Evolutionary conservation across 2,113 vertebrate genomes (phyloP).

Genomic region (Microcebus jonahi): DNA sequence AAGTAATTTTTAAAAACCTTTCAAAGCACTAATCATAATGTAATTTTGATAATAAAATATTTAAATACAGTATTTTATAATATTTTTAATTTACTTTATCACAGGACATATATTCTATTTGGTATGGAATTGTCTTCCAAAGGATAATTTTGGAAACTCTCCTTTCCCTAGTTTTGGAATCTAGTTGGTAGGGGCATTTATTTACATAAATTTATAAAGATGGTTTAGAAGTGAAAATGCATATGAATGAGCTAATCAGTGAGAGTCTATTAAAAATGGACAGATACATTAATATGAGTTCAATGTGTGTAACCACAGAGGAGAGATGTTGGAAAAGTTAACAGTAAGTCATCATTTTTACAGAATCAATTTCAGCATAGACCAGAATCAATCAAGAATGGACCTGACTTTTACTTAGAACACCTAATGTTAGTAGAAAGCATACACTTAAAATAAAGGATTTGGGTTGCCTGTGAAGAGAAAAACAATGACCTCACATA

Average conservation of each 20-base stretch:
- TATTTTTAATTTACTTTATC: neutral
- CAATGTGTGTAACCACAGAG: slow-evolving; percentile 62
- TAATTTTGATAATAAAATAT: slow-evolving; percentile 37
- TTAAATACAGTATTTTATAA: neutral
- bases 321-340: slow-evolving; percentile 66
- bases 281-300: slow-evolving; percentile 62
- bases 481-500: slow-evolving; percentile 60
- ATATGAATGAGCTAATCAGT: slow-evolving; percentile 65
- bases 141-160: neutral
- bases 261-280: slow-evolving; percentile 68
- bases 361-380: slow-evolving; percentile 70
- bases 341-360: slow-evolving; percentile 61
- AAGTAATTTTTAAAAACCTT: neutral
- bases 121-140: neutral
- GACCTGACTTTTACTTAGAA: slow-evolving; percentile 78
- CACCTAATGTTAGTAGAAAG: slow-evolving; percentile 31
- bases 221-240: slow-evolving; percentile 67
- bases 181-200: slow-evolving; percentile 63
- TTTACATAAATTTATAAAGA: slow-evolving; percentile 73
- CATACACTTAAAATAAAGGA: neutral
- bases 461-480: slow-evolving; percentile 38
- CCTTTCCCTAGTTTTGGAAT: slow-evolving; percentile 48
- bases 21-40: neutral
- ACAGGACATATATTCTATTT: neutral
- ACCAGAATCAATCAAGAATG: slow-evolving; percentile 50